Evolutionary conservation across 2,888 invertebrate genomes (phyloP), one percentile per base, ranked within the genome.

Genomic region (Epistrophella euchroma): DNA sequence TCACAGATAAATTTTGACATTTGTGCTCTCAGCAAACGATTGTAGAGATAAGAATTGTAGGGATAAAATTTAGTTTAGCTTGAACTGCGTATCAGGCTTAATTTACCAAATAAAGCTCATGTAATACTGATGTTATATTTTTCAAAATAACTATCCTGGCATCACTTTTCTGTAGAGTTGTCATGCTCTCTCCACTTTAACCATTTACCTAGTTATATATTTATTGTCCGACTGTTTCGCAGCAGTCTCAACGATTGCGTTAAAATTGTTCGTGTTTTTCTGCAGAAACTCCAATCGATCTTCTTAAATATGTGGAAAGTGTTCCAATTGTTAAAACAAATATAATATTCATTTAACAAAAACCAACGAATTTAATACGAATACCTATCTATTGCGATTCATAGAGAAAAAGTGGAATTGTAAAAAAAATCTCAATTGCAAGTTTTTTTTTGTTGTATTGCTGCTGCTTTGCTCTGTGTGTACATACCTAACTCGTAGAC

Each of bases 121-220:
- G 15, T 40, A 40, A 2, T 28, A 13, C 37, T 13, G 15, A 58
- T 60, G 5, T 60, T 19, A 60, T 37, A 25, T 28, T 10, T 25
- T n/a, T 17, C 0, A 58, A 68, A 15, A 25, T 7, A 1, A 32
- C 0, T 37, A 1, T 17, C 0, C 37, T 81, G 80, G 80, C 70
- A 75, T 47, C 80, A 81, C 80, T 76, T 55, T 47, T 66, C 4
- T 75, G 84, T 50, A 84, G 84, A 84, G 19, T 71, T 80, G 56
- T 79, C 56, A 64, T 71, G 79, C 58, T 75, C 64, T 84, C 84
- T 75, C 74, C 74, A 71, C 47, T 50, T 15, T 13, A 5, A 32
- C 70, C 71, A 80, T 84, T 64, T 84, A 74, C 73, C 28, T 45
- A 79, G 84, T 80, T 80, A 80, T 79, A 75, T 84, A 84, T 78